Percentiles rank a stretch among this genome's conserved stretches.
Conservation (phyloP, 2,888 invertebrate genomes). For the Leptinotarsa tumamoca region DNA sequence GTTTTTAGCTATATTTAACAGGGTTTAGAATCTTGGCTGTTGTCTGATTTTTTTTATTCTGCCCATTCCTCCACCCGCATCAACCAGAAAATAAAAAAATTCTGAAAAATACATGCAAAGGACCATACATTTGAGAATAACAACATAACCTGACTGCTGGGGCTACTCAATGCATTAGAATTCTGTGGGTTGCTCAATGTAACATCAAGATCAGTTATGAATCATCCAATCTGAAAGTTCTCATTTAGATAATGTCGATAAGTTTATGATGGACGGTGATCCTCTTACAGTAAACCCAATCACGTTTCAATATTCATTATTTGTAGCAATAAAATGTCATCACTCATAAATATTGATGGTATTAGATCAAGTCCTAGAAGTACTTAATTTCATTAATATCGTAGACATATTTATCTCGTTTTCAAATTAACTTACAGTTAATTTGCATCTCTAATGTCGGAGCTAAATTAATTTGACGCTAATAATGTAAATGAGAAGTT, state of each 20-base stretch:
- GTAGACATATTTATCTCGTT: slow-evolving; percentile 57
- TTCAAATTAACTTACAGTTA: slow-evolving; percentile 57
- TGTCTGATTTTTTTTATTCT: too few relatives aligned
- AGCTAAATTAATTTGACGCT: slow-evolving; percentile 60
- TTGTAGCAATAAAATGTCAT: slow-evolving; percentile 43
- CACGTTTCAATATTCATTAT: slow-evolving; percentile 25
- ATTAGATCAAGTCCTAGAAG: slow-evolving; percentile 48
- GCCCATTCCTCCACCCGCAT: too few relatives aligned
- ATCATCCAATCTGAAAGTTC: not conserved
- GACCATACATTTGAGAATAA: too few relatives aligned
- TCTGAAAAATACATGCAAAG: too few relatives aligned
- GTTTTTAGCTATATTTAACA: too few relatives aligned
- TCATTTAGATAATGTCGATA: slow-evolving; percentile 21
- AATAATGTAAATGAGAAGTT: slow-evolving; percentile 57
- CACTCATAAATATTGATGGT: slow-evolving; percentile 50
- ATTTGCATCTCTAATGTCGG: slow-evolving; percentile 59
- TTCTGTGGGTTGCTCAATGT: not conserved
- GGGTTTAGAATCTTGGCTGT: too few relatives aligned
- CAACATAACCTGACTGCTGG: too few relatives aligned
- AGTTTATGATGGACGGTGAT: slow-evolving; percentile 19
- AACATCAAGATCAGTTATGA: not conserved
- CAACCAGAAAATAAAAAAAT: too few relatives aligned
- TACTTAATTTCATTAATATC: slow-evolving; percentile 56
- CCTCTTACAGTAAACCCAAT: slow-evolving; percentile 18
- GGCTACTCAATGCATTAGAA: not conserved